Evolutionary conservation across 2,888 invertebrate species (phyloP), one percentile per base, ranked within the genome.

Genomic region (Eupithecia dodoneata): DNA sequence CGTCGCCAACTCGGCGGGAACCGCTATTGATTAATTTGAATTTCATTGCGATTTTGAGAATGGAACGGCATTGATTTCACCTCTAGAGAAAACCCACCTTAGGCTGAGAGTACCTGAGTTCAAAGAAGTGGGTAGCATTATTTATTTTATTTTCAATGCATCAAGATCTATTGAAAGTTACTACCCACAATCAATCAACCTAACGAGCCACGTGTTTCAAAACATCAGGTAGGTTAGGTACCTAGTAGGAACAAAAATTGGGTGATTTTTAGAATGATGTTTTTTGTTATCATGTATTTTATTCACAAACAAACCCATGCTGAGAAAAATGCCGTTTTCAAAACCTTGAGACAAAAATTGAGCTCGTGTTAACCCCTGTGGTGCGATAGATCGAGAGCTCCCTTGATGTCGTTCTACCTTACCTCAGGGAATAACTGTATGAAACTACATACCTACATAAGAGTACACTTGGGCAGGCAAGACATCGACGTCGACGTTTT

Each of bases 321-420:
- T 79, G 89, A 13, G 86, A 81, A 85, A 83, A 88, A 85, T 49
- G 75, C 66, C 77, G 44, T 52, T 55, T 44, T 47, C 65, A 74
- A 76, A 80, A 81, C 88, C 88, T 89, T 89, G 88, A 85, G 83
- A 84, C 83, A 66, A 71, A 77, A 80, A 77, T 79, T 72, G 69
- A 72, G 30, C 80, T 72, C 79, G 78, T 81, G 81, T 74, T 69
- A 73, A n/a, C 52, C 65, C 72, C 71, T 74, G 72, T 18, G 18
- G 70, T 18, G 45, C 15, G 18, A 30, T 6, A 49, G 70, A 10
- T 30, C 30, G 70, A 49, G 47, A 47, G 70, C 70, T 47, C 4
- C 47, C 49, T 65, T 76, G 52, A 63, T 30, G 4, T 30, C 3
- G 0, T 18, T 59, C n/a, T 18, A 30, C 18, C 6, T 30, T n/a